Evolutionary conservation across 2,888 invertebrate species (phyloP), one percentile per base, ranked within the genome.

Genomic region (Rapana venosa): DNA sequence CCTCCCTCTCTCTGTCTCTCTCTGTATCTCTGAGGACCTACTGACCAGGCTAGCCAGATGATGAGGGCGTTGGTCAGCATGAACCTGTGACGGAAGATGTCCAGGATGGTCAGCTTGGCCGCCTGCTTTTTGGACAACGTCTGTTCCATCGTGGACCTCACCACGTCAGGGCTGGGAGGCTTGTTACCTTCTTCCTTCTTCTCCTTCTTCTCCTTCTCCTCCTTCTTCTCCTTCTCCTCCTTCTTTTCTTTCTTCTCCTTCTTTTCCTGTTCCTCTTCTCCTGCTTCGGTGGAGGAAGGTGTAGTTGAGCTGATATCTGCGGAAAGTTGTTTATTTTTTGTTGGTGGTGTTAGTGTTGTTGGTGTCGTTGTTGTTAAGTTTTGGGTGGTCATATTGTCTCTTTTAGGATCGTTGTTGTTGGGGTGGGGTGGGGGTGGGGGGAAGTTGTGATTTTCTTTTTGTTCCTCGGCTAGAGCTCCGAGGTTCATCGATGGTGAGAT

Each of bases 1-100:
- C n/a, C 74, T n/a, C 74, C n/a, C 74, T n/a, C 74, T 11, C 74
- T 74, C 74, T 61, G 6, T 61, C 61, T 61, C 22, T 22, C 22
- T 22, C 61, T 22, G 8, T 58, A 77, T 26, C 26, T 47, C 47
- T 47, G 47, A 15, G 26, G 22, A 56, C 47, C 13, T 30, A 90
- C 92, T 89, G 90, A 93, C 93, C 93, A 93, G 26, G 91, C 88
- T 83, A 92, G 92, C 93, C 93, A 93, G 66, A 93, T 58, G n/a
- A 93, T 91, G 0, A 93, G 26, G 5, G 94, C 92, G 84, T 92
- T 93, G 17, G 91, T 87, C 22, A 93, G 89, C 13, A 93, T 90
- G 20, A 90, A 83, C n/a, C 90, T 92, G 86, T 93, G 91, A 58
- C 91, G 92, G 56, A 94, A 87, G 26, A 94, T 92, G 81, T 93